Percentiles rank a stretch among this genome's conserved stretches.
These are phyloP conservation scores for Dusona sp. DNA, from an alignment of 2,888 invertebrate species.

Conservation along the genomic window DNA sequence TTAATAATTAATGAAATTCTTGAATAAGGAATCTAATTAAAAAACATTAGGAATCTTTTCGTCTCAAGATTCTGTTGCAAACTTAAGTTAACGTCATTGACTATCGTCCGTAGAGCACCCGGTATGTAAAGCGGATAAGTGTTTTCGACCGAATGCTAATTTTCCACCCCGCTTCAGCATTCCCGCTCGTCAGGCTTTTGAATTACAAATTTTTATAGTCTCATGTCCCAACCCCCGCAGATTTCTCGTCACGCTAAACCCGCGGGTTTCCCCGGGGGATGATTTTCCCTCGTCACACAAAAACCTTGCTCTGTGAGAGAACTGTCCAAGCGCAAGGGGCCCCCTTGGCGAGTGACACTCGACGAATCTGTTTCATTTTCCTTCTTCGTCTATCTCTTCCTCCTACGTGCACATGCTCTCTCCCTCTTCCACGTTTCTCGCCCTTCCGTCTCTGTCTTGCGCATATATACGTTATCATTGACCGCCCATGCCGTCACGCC, in stretches of 20 bases:
- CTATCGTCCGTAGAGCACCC: not conserved
- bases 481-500: constrained; percentile 64
- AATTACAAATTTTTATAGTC: constrained; percentile 66
- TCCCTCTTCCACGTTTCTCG: constrained; percentile 36
- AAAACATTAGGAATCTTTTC: not conserved
- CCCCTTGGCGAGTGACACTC: constrained; percentile 46
- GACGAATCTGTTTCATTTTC: constrained; percentile 50
- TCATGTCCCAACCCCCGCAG: constrained; percentile 3
- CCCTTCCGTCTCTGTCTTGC: constrained; percentile 32
- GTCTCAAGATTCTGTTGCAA: not conserved
- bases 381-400: constrained; percentile 42
- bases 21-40: not conserved
- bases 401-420: constrained; percentile 8
- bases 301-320: constrained; percentile 20
- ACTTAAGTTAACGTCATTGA: not conserved
- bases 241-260: constrained; percentile 13
- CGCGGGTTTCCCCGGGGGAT: constrained; percentile 28
- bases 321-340: constrained; percentile 40
- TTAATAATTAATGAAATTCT: not conserved
- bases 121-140: constrained; percentile 7
- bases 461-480: constrained; percentile 58
- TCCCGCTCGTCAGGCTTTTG: constrained; percentile 51
- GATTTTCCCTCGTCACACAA: constrained; percentile 53
- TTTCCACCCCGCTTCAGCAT: constrained; percentile 22
- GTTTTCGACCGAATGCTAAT: constrained; percentile 58